phyloP scores from a whole-genome alignment of 2,888 invertebrate species.

The Drosophila longiperda region DNA sequence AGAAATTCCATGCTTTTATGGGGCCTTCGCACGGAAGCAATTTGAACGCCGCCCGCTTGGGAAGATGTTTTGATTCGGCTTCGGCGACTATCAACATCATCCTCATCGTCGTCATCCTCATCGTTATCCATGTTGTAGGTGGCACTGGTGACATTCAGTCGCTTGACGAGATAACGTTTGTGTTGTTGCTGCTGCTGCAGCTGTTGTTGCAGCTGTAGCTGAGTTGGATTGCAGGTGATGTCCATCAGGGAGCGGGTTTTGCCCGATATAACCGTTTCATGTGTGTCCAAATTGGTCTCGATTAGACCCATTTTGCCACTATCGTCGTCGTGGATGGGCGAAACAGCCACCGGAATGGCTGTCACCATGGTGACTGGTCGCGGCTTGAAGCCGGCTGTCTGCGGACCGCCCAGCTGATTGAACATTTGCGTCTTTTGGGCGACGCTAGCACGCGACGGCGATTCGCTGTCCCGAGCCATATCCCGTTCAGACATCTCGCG shows the following conservation, averaged over 20 bases:
- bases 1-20: constrained; percentile 98
- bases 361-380: constrained; percentile 66
- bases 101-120: constrained; percentile 56
- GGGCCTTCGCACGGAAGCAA: constrained; percentile 86
- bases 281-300: constrained; percentile 95
- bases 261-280: constrained; percentile 87
- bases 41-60: constrained; percentile 79
- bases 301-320: constrained; percentile 89
- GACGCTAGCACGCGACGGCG: constrained; percentile 72
- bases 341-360: constrained; percentile 58
- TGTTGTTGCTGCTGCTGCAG: constrained; percentile 41
- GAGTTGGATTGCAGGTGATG: constrained; percentile 85
- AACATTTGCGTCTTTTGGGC: constrained; percentile 80
- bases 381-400: constrained; percentile 17
- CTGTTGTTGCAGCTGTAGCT: constrained; percentile 44
- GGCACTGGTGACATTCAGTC: constrained; percentile 69
- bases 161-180: constrained; percentile 70
- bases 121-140: constrained; percentile 57
- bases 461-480: constrained; percentile 52
- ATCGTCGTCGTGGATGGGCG: constrained; percentile 38
- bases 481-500: constrained; percentile 47
- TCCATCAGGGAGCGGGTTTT: constrained; percentile 90
- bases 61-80: constrained; percentile 70
- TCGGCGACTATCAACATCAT: constrained; percentile 74
- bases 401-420: constrained; percentile 64